These are phyloP conservation scores for Ennomos erosarius DNA, from an alignment of 2,888 invertebrate genomes.

Conservation along the genomic window DNA sequence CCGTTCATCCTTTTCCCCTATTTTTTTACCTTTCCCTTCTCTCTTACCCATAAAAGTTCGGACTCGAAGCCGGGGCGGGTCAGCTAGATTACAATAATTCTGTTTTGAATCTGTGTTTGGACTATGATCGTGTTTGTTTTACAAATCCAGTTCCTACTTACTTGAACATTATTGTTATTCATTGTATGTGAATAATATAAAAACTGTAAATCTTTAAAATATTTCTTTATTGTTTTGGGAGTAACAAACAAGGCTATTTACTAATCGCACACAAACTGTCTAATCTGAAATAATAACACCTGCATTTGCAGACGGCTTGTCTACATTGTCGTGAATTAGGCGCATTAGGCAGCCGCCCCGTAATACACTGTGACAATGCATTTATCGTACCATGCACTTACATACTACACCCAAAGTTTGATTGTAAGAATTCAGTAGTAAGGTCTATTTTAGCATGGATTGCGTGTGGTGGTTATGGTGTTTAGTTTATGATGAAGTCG, in stretches of 20 bases:
- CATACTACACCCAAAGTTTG: conserved; percentile 30
- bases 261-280: conserved; percentile 46
- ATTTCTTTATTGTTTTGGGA: too few relatives aligned
- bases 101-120: too few relatives aligned
- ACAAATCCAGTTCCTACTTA: too few relatives aligned
- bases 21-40: too few relatives aligned
- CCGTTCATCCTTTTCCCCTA: too few relatives aligned
- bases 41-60: too few relatives aligned
- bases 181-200: too few relatives aligned
- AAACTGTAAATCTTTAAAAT: too few relatives aligned
- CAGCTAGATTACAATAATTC: too few relatives aligned
- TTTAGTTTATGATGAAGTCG: conserved; percentile 47
- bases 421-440: conserved; percentile 36
- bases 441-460: conserved; percentile 42
- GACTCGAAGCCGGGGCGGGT: too few relatives aligned
- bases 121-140: too few relatives aligned
- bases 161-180: too few relatives aligned
- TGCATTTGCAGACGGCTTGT: conserved; percentile 64
- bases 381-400: conserved; percentile 63
- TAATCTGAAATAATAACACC: conserved; percentile 63
- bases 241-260: conserved; percentile 10
- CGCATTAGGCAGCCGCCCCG: conserved; percentile 75
- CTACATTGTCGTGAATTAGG: conserved; percentile 81
- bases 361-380: conserved; percentile 80
- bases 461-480: conserved; percentile 44